A percentile compares a stretch with the other conserved stretches of the same genome.
Evolutionary conservation across 2,888 invertebrate species (phyloP).

Genomic region (Branchellion lobata): DNA sequence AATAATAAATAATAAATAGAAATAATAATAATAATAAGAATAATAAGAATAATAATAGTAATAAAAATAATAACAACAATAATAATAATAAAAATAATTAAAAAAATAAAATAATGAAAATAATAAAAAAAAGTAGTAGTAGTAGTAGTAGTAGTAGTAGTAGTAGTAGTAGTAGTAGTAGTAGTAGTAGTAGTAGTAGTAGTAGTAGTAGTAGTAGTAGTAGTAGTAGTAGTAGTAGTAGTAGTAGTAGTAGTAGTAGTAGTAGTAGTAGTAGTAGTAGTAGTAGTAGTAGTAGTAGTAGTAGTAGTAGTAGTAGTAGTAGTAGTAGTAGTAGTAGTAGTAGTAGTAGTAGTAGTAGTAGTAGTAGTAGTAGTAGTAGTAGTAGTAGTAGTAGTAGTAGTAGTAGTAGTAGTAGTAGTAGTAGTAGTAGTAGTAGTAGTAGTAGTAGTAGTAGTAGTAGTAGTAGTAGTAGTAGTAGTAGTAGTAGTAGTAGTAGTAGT

Average conservation of each 20-base stretch:
- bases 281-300: slow-evolving; percentile 39
- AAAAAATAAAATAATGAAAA: no score
- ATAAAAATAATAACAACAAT: no score
- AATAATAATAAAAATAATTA: no score
- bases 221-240: slow-evolving; percentile 43
- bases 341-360: slow-evolving; percentile 7
- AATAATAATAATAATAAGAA: no score
- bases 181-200: slow-evolving; percentile 41
- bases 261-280: slow-evolving; percentile 26
- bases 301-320: neutral
- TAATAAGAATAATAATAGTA: no score
- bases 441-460: slow-evolving; percentile 7
- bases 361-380: neutral
- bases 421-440: slow-evolving; percentile 1
- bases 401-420: slow-evolving; percentile 1
- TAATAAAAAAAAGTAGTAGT: no score
- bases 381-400: slow-evolving; percentile 3
- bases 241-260: slow-evolving; percentile 41
- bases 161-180: slow-evolving; percentile 41
- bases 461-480: neutral
- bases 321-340: slow-evolving; percentile 12
- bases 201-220: slow-evolving; percentile 41
- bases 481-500: slow-evolving; percentile 9
- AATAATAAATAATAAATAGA: no score
- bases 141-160: slow-evolving; percentile 63